Base-by-base conservation (phyloP, 92 coral and sea anemone species). In the Parazoanthus darwini region DNA sequence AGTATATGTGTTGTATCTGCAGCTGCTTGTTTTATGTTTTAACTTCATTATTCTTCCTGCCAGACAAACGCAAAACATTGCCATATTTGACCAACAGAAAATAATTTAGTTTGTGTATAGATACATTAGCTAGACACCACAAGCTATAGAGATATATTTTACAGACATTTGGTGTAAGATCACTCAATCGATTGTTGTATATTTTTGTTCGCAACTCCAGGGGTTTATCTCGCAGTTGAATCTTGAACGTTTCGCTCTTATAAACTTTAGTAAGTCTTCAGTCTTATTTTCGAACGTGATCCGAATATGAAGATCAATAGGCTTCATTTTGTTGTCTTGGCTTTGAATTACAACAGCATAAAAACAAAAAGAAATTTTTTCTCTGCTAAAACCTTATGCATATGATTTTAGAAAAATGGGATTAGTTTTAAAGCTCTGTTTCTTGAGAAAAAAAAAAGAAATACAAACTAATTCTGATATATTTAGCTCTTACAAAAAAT, bases 91-190 rank as follows among this genome's bases (percentile, higher is more conserved):
- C 58, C 58, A 66, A 37, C 50, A 66, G 50, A 38, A 82, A 42
- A 66, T 46, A 5, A 37, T 29, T 82, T 42, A 22, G 75, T 81
- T 56, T 81, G 86, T 82, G 22, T 58, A 29, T 13, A 29, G 44
- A 36, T 54, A 50, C 67, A 79, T 29, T 56, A 33, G 38, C 44
- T 79, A 42, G 77, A 82, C 86, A 82, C 46, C 86, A 66, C 86
- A 66, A 82, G 23, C 59, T n/a, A 6, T 44, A 23, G 15, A 48
- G 66, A 48, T 44, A 20, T 79, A 63, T 63, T 63, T 20, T 20
- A 23, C 7, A 63, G 70, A 63, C 70, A 63, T 63, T 63, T 18
- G 39, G 33, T 25, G 8, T 3, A 10, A 26, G 39, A 46, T 8
- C 67, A 3, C 70, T 20, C 70, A 5, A 39, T 76, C 46, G 15